Conservation (phyloP, 2,797 vertebrate genomes). For the Hirundo rustica region DNA sequence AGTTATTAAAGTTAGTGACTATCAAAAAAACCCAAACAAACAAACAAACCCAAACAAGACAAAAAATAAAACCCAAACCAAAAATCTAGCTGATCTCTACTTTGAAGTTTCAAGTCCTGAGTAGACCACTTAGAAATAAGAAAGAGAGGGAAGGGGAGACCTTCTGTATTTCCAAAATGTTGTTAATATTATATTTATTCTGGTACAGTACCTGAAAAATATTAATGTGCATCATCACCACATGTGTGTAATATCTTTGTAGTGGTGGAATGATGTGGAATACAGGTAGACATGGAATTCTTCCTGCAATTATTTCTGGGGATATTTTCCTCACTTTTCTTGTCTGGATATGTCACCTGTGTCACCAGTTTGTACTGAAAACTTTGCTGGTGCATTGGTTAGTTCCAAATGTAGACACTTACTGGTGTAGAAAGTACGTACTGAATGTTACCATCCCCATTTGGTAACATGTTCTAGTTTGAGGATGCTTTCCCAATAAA, state of each 20-base stretch:
- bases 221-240: not conserved
- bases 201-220: not conserved
- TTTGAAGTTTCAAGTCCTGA: not conserved
- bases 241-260: not conserved
- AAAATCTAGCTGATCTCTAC: not conserved
- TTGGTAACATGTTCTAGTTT: not conserved
- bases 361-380: not conserved
- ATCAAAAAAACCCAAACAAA: not conserved
- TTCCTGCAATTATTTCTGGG: not conserved
- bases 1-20: not conserved
- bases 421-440: rapidly evolving
- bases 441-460: not conserved
- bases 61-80: not conserved
- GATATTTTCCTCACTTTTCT: not conserved
- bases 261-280: not conserved
- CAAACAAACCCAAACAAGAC: too few relatives aligned
- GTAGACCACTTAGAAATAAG: not conserved
- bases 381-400: not conserved
- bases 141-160: not conserved
- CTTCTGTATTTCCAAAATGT: not conserved
- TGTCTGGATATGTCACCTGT: not conserved
- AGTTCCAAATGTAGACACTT: not conserved
- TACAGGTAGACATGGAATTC: not conserved
- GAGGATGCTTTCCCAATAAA: not conserved
- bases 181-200: not conserved